Base-by-base conservation (phyloP, 2,113 vertebrate genomes). In the Daubentonia madagascariensis region DNA sequence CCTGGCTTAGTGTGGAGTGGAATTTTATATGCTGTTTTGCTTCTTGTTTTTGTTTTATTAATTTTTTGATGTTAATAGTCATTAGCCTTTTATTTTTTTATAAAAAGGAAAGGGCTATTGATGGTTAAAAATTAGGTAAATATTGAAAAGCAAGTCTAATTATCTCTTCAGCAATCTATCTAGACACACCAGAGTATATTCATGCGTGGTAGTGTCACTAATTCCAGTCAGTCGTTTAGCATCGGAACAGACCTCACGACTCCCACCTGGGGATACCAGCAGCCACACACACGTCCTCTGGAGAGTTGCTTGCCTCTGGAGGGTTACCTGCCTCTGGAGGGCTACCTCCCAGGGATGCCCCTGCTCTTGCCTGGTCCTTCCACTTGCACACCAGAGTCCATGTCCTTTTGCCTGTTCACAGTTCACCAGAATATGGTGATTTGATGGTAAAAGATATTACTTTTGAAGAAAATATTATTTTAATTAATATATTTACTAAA, bases 231-330 rank as follows among this genome's bases (percentile, higher is more conserved):
- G n/a, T 40, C 9, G 4, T 23, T 22, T 6, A n/a, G 37, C 50
- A 0, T 1, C 3, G 43, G 67, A 22, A 57, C 30, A 32, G 59
- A 45, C 20, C 7, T 45, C 18, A 13, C 0, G 1, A 12, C 57
- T 25, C n/a, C 9, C 14, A 2, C 22, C 35, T 1, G 11, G 6
- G 28, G 57, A 16, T 9, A 23, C 54, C 6, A 3, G 2, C 1
- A 9, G 45, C 79, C 14, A 1, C 23, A 23, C 13, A 1, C 1
- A 0, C 7, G 3, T 6, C 23, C 20, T 5, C 37, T 30, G n/a
- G 37, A 40, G 40, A 25, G 13, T 16, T 43, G 20, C 68, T 5
- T 12, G n/a, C 68, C n/a, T 72, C 68, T 11, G 11, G 37, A 70
- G 9, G 5, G 8, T 23, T 70, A 22, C n/a, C 20, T 70, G 67